Evolutionary conservation across 2,888 invertebrate genomes (phyloP).

Genomic region (Apodemia mormo): DNA sequence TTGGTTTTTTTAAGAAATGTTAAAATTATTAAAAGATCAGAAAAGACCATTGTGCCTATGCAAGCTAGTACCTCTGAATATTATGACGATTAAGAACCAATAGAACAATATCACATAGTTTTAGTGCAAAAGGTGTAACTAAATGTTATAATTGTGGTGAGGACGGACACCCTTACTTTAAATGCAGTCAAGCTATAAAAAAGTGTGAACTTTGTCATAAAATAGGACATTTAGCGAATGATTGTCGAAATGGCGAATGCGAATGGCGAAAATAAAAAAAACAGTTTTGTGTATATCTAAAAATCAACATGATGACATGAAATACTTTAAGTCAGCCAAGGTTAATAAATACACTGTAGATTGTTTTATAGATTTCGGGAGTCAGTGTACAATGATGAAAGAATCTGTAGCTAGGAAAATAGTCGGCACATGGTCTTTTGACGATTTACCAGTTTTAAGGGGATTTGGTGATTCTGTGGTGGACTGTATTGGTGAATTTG

Average conservation of each 20-base stretch:
- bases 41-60: neutral
- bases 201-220: slow-evolving; percentile 31
- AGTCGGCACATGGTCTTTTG: neutral
- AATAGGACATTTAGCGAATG: slow-evolving; percentile 10
- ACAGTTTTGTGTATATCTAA: neutral
- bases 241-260: neutral
- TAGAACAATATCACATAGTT: neutral
- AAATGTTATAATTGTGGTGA: slow-evolving; percentile 36
- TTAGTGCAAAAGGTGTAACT: neutral
- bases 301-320: neutral
- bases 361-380: neutral
- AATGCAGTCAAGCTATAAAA: slow-evolving; percentile 32
- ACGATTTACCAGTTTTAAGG: slow-evolving; percentile 3
- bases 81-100: neutral
- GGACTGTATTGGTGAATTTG: slow-evolving; percentile 1
- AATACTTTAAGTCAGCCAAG: neutral
- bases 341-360: neutral
- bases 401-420: no score
- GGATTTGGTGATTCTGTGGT: slow-evolving; percentile 5
- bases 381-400: neutral
- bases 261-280: neutral
- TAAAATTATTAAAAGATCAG: slow-evolving; percentile 10
- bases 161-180: slow-evolving; percentile 32
- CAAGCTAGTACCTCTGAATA: neutral
- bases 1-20: slow-evolving; percentile 33